Evolutionary conservation across 2,797 vertebrate genomes (phyloP).

Genomic region (Rhynchotus rufescens): DNA sequence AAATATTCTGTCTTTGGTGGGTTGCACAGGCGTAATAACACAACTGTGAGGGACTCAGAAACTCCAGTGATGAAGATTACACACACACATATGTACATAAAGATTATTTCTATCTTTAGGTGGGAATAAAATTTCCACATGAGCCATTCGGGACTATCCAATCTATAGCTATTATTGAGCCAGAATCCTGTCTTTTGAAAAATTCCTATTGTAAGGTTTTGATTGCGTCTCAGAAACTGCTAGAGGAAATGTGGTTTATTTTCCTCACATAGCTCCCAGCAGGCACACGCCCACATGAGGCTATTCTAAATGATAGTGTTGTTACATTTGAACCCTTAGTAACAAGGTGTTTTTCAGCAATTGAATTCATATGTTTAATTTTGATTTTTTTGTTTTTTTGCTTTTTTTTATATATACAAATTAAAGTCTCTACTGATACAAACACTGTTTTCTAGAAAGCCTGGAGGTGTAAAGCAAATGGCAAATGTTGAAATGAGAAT

Average conservation of each 20-base stretch:
- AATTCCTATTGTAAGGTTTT: constrained; percentile 38
- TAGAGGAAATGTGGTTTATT: constrained; percentile 59
- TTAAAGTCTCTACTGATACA: constrained; percentile 15
- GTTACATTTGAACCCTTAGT: constrained; percentile 48
- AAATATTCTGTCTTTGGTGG: background rate
- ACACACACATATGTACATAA: background rate
- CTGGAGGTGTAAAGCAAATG: constrained; percentile 50
- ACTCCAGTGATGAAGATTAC: background rate
- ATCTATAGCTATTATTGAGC: constrained; percentile 43
- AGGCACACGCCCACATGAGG: constrained; percentile 53
- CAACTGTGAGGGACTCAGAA: background rate
- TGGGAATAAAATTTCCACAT: constrained; percentile 25
- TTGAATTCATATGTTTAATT: constrained; percentile 39
- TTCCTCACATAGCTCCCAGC: background rate
- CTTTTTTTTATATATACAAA: constrained; percentile 53
- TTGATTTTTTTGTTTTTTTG: background rate
- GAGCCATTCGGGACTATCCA: constrained; percentile 19
- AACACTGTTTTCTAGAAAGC: constrained; percentile 50
- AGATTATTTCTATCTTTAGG: constrained; percentile 20
- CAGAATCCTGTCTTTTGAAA: constrained; percentile 43
- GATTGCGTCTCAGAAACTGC: constrained; percentile 14
- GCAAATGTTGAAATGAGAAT: constrained; percentile 51
- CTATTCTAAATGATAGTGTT: constrained; percentile 54
- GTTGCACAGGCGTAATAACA: background rate
- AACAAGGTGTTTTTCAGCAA: constrained; percentile 40